Evolutionary conservation across 2,797 vertebrate species (phyloP), one percentile per base, ranked within the genome.

Genomic region (Arctocebus calabarensis): DNA sequence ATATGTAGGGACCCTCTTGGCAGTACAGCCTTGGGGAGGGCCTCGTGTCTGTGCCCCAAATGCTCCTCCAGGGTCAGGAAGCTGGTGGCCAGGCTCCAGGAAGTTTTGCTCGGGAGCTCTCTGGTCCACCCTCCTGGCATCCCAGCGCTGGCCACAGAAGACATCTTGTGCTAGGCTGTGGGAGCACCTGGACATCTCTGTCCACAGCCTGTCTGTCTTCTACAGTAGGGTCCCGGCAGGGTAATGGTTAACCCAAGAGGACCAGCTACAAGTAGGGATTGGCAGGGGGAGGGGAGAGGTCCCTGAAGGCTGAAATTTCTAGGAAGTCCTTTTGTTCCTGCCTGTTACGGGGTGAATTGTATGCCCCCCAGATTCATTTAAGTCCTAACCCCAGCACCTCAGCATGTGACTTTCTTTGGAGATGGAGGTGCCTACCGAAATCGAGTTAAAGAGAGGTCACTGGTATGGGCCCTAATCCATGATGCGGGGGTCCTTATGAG

Each of bases 191-290:
- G 40, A 61, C 34, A 34, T 32, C 34, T 40, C 81, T 25, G 45
- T 81, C 55, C 45, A 73, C 77, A 68, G 87, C 19, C 4, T 73
- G 5, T 59, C 23, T 27, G 11, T 22, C 55, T 57, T 17, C 9
- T 19, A 3, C 6, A 3, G 14, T 57, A 4, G 19, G 34, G 37
- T 10, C 2, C n/a, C 14, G 0, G n/a, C 57, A 40, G 7, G 25
- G 2, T 7, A 19, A 3, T 2, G 8, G 29, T 34, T 29, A 8
- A 19, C 55, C 70, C 13, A 14, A 3, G 34, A 55, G 48, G 66
- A 55, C 0, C 1, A 27, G 40, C 19, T 11, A 22, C 25, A 43
- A 23, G 23, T 4, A 1, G 0, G 2, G 7, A 32, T 12, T 52
- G 40, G 16, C 17, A 1, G 1, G 4, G n/a, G 3, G 8, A 5